Conservation (phyloP, 2,113 vertebrate genomes). For the Anolis carolinensis region DNA sequence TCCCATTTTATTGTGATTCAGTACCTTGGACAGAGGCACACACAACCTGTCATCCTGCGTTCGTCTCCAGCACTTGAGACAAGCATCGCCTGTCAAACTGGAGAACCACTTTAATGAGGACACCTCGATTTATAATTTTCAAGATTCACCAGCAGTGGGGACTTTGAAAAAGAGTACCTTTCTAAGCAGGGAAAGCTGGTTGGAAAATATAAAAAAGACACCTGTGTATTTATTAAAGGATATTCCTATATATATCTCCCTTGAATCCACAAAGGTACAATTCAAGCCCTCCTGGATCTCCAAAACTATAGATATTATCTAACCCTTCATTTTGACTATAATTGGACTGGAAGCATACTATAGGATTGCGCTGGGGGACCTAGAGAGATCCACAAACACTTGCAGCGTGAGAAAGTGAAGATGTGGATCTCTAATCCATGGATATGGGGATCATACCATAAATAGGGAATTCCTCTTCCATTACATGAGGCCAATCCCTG, state of each 20-base stretch:
- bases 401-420: too few species aligned
- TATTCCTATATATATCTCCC: too few species aligned
- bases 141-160: constrained; percentile 62
- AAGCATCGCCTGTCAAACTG: constrained; percentile 69
- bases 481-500: constrained; percentile 17
- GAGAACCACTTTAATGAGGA: constrained; percentile 70
- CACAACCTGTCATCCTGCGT: constrained; percentile 74
- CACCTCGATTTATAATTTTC: constrained; percentile 66
- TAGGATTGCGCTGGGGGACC: too few species aligned
- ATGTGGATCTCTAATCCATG: too few species aligned
- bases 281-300: constrained; percentile 40
- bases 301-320: not conserved
- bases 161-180: constrained; percentile 50
- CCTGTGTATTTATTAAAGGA: too few species aligned
- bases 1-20: constrained; percentile 79
- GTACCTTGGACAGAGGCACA: constrained; percentile 75
- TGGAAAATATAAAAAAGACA: constrained; percentile 31
- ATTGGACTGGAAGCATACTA: too few species aligned
- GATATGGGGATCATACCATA: too few species aligned
- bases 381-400: too few species aligned
- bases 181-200: constrained; percentile 53
- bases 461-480: constrained; percentile 31
- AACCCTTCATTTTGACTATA: too few species aligned
- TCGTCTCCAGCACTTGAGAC: constrained; percentile 70
- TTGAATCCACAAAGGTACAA: too few species aligned